Evolutionary conservation across 2,888 invertebrate genomes (phyloP), one percentile per base, ranked within the genome.

Genomic region (Chelonus formosanus): DNA sequence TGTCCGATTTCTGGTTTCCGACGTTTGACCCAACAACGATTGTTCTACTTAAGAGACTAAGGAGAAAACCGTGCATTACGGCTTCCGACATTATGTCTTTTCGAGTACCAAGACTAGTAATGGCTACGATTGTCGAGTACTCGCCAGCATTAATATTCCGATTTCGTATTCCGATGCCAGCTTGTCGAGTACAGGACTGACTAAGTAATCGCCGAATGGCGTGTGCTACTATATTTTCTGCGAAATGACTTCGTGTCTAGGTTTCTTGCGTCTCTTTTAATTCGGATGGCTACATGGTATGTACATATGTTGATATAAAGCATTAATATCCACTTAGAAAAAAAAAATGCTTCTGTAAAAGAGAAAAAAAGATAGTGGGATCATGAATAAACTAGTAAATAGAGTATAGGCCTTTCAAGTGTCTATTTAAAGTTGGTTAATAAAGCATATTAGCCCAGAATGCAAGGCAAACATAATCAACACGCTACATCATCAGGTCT

Each of bases 141-240:
- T 65, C 53, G 52, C 40, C 40, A 40, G 73, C 73, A 76, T 77
- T 78, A 77, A 74, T 74, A 77, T 73, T 68, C 74, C 71, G 71
- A 76, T 76, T 75, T 73, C 70, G 72, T 76, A 76, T 77, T 76
- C 76, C 69, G 71, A 72, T 72, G 74, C 70, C 70, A 69, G 72
- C 67, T 71, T 70, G 67, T 71, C 64, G 67, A 68, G 67, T 68
- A 72, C 65, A 71, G 70, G 65, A 45, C 65, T 61, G 68, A 68
- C 71, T 76, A 75, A 75, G 73, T 76, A 76, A 75, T 75, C 75
- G 72, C 74, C 72, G 71, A 75, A 77, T 76, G 65, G 74, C 74
- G 71, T 74, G 74, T 68, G 67, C 61, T 62, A 67, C 68, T 64
- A 70, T 67, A 67, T 63, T 71, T 75, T 72, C 69, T 67, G 69